Base-by-base conservation (phyloP, 2,113 vertebrate species). In the Cephalopholis sonnerati region DNA sequence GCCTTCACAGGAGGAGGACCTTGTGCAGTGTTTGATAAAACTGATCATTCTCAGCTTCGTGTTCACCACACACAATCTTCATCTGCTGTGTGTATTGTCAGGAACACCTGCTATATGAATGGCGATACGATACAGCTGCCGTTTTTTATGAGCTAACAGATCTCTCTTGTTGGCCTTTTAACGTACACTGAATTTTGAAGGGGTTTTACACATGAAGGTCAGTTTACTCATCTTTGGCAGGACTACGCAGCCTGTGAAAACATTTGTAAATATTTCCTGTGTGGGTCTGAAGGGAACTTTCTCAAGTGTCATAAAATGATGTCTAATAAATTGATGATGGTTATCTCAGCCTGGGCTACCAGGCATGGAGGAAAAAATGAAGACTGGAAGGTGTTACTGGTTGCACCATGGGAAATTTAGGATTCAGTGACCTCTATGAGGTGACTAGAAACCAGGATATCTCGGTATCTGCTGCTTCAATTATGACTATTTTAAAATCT, bases 151-250 rank as follows among this genome's bases (percentile, higher is more conserved):
- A 58, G 15, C 58, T 7, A 18, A 63, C 58, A 59, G 27, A 74
- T n/a, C 3, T 24, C 18, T 51, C 8, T 15, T 36, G 9, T 44
- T 44, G 53, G 4, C 24, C 16, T 29, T 41, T 44, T 27, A 10
- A 22, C n/a, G 27, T 13, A 55, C 32, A 13, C 18, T n/a, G 13
- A 22, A 46, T 66, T 24, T 75, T 10, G 65, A 57, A 48, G 53
- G 53, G 63, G 11, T 53, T 70, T 70, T 16, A 70, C 66, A 54
- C 24, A 22, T 41, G 11, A 44, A 70, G 41, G 32, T 62, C 46
- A 62, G 55, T 53, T 25, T 41, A 41, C 27, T 32, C 12, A 5
- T 39, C 22, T 7, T 15, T n/a, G 55, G 2, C 6, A 5, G 12
- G n/a, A 27, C 44, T 20, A 7, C 44, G 5, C 44, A 48, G 11